Evolutionary conservation across 1,140 invertebrate species (phyloP).

Genomic region (Drosophila ficusphila): DNA sequence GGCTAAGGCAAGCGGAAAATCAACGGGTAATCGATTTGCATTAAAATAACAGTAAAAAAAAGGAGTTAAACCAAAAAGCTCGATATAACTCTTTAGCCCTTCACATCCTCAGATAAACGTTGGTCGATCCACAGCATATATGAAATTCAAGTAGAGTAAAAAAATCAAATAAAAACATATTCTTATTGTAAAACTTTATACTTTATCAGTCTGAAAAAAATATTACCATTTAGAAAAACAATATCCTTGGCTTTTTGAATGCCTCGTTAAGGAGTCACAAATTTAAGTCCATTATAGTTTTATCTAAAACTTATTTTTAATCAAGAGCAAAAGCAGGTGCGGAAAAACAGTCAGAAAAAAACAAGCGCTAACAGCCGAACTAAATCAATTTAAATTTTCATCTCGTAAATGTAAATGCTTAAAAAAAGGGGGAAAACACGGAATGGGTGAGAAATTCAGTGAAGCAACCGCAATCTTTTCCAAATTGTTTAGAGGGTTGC

Average conservation of each 20-base stretch:
- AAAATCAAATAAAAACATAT: too few species aligned
- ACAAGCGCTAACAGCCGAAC: slow-evolving; percentile 78
- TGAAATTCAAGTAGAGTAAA: too few species aligned
- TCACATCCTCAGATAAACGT: too few species aligned
- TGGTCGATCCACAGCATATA: too few species aligned
- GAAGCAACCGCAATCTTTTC: slow-evolving; percentile 81
- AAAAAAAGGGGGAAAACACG: slow-evolving; percentile 21
- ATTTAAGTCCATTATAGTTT: slow-evolving; percentile 69
- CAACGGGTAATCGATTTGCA: slow-evolving; percentile 75
- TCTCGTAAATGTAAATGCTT: slow-evolving; percentile 42
- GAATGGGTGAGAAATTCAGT: slow-evolving; percentile 81
- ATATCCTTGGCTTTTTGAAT: too few species aligned
- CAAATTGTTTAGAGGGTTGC: slow-evolving; percentile 72
- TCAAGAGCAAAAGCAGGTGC: not conserved
- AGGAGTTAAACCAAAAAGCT: not conserved
- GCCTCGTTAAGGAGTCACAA: slow-evolving; percentile 44
- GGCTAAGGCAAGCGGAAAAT: slow-evolving; percentile 79
- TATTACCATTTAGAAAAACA: too few species aligned
- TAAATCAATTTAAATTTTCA: slow-evolving; percentile 82
- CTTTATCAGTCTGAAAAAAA: too few species aligned
- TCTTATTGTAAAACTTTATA: too few species aligned
- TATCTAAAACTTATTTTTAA: slow-evolving; percentile 1
- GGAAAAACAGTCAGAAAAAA: slow-evolving; percentile 42
- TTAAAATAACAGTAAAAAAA: not conserved
- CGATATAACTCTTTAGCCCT: too few species aligned